Percentiles rank a stretch among this genome's conserved stretches.
These are phyloP conservation scores for Archaeoteleia sp. DNA, from an alignment of 2,888 invertebrate species.

Conservation along the genomic window DNA sequence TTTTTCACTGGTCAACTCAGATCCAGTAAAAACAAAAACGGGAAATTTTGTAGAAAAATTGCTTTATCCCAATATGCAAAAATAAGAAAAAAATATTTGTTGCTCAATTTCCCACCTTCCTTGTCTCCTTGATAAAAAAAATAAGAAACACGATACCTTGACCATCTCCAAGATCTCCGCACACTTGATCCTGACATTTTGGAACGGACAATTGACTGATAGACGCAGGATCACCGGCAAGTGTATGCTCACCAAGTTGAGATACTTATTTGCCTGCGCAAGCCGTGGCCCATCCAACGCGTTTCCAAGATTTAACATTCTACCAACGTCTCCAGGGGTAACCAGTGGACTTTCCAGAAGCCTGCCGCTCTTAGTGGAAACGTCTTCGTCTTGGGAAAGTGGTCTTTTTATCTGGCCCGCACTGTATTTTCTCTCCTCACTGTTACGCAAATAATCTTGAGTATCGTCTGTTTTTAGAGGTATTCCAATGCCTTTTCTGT, in stretches of 20 bases:
- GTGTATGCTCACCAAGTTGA: slow-evolving; percentile 77
- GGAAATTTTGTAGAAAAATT: too few species aligned
- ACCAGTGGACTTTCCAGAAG: slow-evolving; percentile 73
- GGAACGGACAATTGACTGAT: slow-evolving; percentile 78
- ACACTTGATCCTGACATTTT: slow-evolving; percentile 78
- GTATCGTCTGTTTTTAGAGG: slow-evolving; percentile 18
- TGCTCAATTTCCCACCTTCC: too few species aligned
- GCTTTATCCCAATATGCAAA: too few species aligned
- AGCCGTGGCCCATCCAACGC: slow-evolving; percentile 71
- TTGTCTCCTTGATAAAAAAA: too few species aligned
- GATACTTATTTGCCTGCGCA: slow-evolving; percentile 75
- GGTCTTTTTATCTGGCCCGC: slow-evolving; percentile 69
- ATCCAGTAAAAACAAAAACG: too few species aligned
- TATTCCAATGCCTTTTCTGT: slow-evolving; percentile 19
- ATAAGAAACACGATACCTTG: slow-evolving; percentile 75
- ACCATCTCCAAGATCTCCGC: slow-evolving; percentile 78
- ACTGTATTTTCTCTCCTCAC: slow-evolving; percentile 68
- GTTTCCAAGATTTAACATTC: slow-evolving; percentile 72
- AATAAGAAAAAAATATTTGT: too few species aligned
- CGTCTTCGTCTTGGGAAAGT: slow-evolving; percentile 69
- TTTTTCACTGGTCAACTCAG: too few species aligned
- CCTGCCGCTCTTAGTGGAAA: slow-evolving; percentile 69
- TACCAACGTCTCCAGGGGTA: slow-evolving; percentile 73
- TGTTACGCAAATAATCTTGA: slow-evolving; percentile 61
- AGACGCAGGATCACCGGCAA: slow-evolving; percentile 78